phyloP scores from a whole-genome alignment of 2,113 vertebrate species.

The Macrotis lagotis region DNA sequence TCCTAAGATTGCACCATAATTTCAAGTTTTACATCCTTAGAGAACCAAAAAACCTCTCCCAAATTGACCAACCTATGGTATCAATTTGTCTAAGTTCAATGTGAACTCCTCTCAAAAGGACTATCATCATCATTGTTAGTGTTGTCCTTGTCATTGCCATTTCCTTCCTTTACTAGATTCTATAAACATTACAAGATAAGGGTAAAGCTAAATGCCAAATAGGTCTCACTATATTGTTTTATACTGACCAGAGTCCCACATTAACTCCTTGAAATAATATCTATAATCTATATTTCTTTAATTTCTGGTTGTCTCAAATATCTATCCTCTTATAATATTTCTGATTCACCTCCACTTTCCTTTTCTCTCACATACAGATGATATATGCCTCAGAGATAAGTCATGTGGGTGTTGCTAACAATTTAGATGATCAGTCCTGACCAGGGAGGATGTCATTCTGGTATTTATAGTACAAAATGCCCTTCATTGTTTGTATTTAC shows the following conservation, averaged over 20 bases:
- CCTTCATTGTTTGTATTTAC: constrained; percentile 64
- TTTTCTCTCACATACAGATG: constrained; percentile 28
- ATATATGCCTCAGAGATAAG: constrained; percentile 31
- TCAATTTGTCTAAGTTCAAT: neutral
- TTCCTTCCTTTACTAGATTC: neutral
- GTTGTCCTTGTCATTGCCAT: neutral
- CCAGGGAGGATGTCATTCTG: constrained; percentile 47
- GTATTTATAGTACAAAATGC: constrained; percentile 15
- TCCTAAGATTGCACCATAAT: neutral
- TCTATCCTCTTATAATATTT: constrained; percentile 35
- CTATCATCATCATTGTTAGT: neutral
- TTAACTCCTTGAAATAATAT: neutral
- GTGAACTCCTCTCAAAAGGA: neutral
- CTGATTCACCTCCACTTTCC: constrained; percentile 21
- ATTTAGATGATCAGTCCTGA: constrained; percentile 47
- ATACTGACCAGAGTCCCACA: neutral
- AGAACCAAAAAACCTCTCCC: neutral
- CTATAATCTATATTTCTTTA: neutral
- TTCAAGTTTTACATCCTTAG: neutral
- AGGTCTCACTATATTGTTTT: neutral
- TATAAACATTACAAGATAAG: neutral
- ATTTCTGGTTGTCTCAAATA: constrained; percentile 39
- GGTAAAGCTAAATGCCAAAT: neutral
- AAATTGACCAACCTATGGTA: neutral
- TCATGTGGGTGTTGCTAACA: constrained; percentile 26